A percentile compares a stretch with the other conserved stretches of the same genome.
Evolutionary conservation across 2,113 vertebrate species (phyloP).

Genomic region (Calyptomena viridis): DNA sequence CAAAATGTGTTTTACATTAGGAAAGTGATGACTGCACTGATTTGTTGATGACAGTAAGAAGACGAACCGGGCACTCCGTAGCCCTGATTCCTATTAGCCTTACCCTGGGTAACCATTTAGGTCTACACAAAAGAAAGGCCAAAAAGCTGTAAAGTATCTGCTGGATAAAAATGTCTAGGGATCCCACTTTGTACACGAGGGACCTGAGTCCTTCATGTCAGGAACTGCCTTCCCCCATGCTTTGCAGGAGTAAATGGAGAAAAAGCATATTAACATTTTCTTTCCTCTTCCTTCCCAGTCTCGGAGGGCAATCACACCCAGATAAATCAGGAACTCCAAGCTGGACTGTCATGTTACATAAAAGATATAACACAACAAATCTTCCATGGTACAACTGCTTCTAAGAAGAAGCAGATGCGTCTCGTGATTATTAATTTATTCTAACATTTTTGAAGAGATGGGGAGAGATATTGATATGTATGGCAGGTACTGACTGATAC

Average conservation of each 20-base stretch:
- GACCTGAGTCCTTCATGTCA: background rate
- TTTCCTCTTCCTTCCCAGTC: background rate
- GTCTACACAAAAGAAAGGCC: background rate
- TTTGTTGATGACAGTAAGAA: background rate
- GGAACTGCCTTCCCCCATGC: background rate
- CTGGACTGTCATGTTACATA: background rate
- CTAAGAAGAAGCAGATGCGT: background rate
- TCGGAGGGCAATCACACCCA: background rate
- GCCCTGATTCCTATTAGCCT: background rate
- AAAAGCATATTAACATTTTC: background rate
- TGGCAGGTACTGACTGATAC: conserved; percentile 11
- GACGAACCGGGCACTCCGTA: background rate
- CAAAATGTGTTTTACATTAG: background rate
- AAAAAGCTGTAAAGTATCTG: background rate
- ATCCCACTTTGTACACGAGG: background rate
- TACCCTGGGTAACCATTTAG: background rate
- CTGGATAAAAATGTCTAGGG: background rate
- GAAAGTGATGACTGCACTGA: background rate
- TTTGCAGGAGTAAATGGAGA: background rate
- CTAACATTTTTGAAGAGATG: background rate
- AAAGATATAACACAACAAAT: background rate
- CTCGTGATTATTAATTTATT: conserved; percentile 3
- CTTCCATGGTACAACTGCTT: background rate
- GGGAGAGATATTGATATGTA: background rate
- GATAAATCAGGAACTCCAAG: background rate